phyloP scores from a whole-genome alignment of 2,113 vertebrate species.

The Perca schrenkii region DNA sequence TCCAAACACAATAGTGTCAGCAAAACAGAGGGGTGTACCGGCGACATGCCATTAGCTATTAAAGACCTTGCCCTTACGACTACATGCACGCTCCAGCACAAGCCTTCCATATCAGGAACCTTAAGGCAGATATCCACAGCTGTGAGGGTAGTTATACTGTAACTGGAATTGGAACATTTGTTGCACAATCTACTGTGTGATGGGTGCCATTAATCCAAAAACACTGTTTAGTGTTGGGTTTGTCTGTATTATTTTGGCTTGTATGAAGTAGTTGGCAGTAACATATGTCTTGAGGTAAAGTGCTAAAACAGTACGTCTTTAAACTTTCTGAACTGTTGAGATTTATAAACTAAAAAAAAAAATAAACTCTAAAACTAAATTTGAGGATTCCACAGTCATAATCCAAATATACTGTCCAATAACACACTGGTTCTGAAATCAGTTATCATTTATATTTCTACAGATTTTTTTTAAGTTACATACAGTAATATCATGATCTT shows the following conservation, averaged over 20 bases:
- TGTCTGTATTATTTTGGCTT: not conserved
- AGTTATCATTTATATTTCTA: not conserved
- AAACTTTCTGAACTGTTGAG: too few relatives aligned
- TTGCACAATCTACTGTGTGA: not conserved
- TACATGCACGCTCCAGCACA: not conserved
- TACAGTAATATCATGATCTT: too few relatives aligned
- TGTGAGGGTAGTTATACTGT: too few relatives aligned
- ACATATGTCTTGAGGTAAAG: not conserved
- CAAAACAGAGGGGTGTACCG: slow-evolving; percentile 51
- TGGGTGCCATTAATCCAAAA: not conserved
- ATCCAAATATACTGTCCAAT: not conserved
- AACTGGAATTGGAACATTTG: not conserved
- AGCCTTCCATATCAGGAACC: not conserved
- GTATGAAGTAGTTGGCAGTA: not conserved
- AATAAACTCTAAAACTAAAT: not conserved
- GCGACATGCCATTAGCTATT: slow-evolving; percentile 46
- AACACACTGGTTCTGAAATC: not conserved
- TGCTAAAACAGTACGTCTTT: not conserved
- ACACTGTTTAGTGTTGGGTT: not conserved
- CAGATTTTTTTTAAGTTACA: not conserved
- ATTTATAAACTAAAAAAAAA: not conserved
- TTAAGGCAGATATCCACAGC: not conserved
- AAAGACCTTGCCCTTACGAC: slow-evolving; percentile 28
- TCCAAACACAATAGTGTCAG: slow-evolving; percentile 72
- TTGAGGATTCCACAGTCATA: not conserved